Evolutionary conservation across 1,140 invertebrate genomes (phyloP).

Genomic region (Oryzaephilus surinamensis): DNA sequence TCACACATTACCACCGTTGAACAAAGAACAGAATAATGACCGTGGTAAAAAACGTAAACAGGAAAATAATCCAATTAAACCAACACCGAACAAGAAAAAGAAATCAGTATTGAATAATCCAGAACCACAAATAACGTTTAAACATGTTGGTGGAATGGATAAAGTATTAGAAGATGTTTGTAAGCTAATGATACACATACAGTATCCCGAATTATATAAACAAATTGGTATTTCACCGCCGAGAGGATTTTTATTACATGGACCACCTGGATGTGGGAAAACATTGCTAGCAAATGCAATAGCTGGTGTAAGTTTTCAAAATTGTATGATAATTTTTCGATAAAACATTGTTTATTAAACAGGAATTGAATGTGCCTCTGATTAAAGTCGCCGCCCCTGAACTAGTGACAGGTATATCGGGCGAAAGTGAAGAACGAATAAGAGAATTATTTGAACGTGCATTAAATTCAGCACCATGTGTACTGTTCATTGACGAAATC

Average conservation of each 20-base stretch:
- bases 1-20: constrained; percentile 5
- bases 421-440: constrained; percentile 89
- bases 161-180: constrained; percentile 65
- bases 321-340: constrained; percentile 2
- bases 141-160: constrained; percentile 64
- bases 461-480: constrained; percentile 58
- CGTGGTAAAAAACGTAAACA: constrained; percentile 1
- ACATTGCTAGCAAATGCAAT: constrained; percentile 85
- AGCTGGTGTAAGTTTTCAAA: constrained; percentile 68
- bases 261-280: constrained; percentile 89
- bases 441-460: constrained; percentile 85
- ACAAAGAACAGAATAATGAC: constrained; percentile 5
- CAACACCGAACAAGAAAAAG: constrained; percentile 16
- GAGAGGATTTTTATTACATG: constrained; percentile 76
- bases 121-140: constrained; percentile 18
- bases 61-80: constrained; percentile 4
- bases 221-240: constrained; percentile 71
- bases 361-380: constrained; percentile 62
- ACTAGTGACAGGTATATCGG: constrained; percentile 87
- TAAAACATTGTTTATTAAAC: constrained; percentile 5
- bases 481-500: constrained; percentile 92
- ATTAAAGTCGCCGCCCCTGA: constrained; percentile 84
- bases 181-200: constrained; percentile 70
- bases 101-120: constrained; percentile 11
- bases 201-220: constrained; percentile 71